phyloP scores from a whole-genome alignment of 37 sponge, comb jelly and placozoan species.

The Crambe crambe region DNA sequence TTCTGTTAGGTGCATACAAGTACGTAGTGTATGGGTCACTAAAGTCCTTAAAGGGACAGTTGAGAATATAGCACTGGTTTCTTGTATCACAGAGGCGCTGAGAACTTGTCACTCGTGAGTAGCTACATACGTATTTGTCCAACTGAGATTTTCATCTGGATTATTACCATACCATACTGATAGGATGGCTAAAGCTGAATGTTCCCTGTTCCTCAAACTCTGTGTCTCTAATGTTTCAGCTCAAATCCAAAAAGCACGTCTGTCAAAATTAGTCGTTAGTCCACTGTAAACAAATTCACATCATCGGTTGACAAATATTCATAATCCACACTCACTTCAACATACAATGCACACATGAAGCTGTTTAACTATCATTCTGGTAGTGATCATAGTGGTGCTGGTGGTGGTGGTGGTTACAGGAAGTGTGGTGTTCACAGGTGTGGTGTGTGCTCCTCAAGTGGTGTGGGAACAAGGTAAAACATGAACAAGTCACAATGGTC shows the following conservation, averaged over 20 bases:
- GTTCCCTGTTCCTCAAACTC: background rate
- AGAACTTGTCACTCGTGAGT: background rate
- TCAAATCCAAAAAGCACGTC: conserved; percentile 45
- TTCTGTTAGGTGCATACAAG: conserved; percentile 44
- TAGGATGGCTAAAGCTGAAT: conserved; percentile 43
- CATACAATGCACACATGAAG: no score
- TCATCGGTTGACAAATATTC: no score
- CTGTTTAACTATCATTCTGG: no score
- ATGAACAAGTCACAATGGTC: no score
- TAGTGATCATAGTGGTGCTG: no score
- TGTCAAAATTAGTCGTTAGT: background rate
- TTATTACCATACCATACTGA: conserved; percentile 23
- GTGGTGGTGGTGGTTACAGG: no score
- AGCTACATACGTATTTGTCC: background rate
- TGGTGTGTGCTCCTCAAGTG: no score
- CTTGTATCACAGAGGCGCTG: background rate
- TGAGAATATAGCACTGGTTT: conserved; percentile 45
- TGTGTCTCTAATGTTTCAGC: conserved; percentile 64
- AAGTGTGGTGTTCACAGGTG: no score
- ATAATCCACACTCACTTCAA: no score
- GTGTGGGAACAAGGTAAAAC: no score
- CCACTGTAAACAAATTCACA: no score
- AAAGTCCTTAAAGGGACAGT: conserved; percentile 68
- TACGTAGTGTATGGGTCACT: background rate
- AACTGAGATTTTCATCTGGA: background rate